These are phyloP conservation scores for Neostethus bicornis DNA, from an alignment of 2,797 vertebrate genomes.

Conservation along the genomic window DNA sequence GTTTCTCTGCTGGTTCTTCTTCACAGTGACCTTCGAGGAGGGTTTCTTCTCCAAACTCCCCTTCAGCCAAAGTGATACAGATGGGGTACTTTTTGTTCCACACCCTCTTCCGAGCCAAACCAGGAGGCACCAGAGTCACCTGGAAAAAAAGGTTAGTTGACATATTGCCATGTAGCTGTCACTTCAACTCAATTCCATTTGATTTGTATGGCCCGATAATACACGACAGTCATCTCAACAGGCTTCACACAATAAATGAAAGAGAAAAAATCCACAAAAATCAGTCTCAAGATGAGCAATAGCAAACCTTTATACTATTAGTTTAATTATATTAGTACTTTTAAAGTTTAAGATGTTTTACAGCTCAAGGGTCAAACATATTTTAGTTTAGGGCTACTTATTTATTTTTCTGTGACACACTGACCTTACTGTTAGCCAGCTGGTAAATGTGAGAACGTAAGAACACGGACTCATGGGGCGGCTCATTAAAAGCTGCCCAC, in stretches of 20 bases:
- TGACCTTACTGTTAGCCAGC: constrained; percentile 83
- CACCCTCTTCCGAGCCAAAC: constrained; percentile 84
- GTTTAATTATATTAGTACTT: constrained; percentile 7
- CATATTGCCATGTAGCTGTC: too few relatives aligned
- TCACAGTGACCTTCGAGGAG: constrained; percentile 46
- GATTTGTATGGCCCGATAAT: too few relatives aligned
- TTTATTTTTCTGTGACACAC: constrained; percentile 15
- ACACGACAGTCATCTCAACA: too few relatives aligned
- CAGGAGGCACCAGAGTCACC: constrained; percentile 82
- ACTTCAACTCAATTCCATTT: too few relatives aligned
- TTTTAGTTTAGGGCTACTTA: too few relatives aligned
- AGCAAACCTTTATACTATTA: too few relatives aligned
- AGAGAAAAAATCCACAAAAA: too few relatives aligned
- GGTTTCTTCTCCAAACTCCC: constrained; percentile 44
- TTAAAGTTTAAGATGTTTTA: too few relatives aligned
- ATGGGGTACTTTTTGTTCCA: constrained; percentile 94
- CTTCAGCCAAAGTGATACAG: constrained; percentile 77
- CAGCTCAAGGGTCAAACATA: too few relatives aligned
- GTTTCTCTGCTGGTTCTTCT: constrained; percentile 55
- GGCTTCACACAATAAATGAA: too few relatives aligned
- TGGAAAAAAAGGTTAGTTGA: constrained; percentile 43
- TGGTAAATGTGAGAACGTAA: constrained; percentile 71
- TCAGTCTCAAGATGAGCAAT: too few relatives aligned
- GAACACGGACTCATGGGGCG: constrained; percentile 70
- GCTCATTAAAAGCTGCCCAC: constrained; percentile 79